A percentile compares a stretch with the other conserved stretches of the same genome.
Conservation (phyloP, 2,113 vertebrate genomes). For the Bufo gargarizans region DNA sequence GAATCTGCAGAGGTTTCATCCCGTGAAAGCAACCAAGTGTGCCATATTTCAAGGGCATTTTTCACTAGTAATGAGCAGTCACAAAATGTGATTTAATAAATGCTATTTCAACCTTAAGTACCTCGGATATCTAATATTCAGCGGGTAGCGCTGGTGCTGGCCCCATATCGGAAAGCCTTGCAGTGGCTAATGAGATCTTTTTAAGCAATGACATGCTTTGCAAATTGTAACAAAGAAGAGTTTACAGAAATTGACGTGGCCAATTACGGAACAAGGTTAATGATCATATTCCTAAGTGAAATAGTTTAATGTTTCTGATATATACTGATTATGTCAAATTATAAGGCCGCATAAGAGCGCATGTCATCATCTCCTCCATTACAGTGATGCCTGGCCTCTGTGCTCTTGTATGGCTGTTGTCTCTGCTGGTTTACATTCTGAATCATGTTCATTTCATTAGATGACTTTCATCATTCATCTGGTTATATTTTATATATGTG, state of each 20-base stretch:
- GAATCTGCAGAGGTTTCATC: slow-evolving; percentile 48
- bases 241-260: slow-evolving; percentile 58
- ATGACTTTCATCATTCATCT: slow-evolving; percentile 45
- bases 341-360: slow-evolving; percentile 15
- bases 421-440: slow-evolving; percentile 1
- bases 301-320: slow-evolving; percentile 58
- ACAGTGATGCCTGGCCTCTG: slow-evolving; percentile 23
- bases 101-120: slow-evolving; percentile 59
- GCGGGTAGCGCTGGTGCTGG: slow-evolving; percentile 36
- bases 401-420: slow-evolving; percentile 10
- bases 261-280: slow-evolving; percentile 60
- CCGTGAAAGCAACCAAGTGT: slow-evolving; percentile 54
- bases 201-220: slow-evolving; percentile 59
- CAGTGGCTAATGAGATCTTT: slow-evolving; percentile 58
- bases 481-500: slow-evolving; percentile 32
- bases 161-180: slow-evolving; percentile 45
- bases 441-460: slow-evolving; percentile 33
- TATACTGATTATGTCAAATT: slow-evolving; percentile 56
- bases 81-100: slow-evolving; percentile 60
- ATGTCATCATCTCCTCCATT: slow-evolving; percentile 22
- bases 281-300: slow-evolving; percentile 59
- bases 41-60: slow-evolving; percentile 58
- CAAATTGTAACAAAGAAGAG: slow-evolving; percentile 59
- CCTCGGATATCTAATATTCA: slow-evolving; percentile 58
- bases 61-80: slow-evolving; percentile 59